phyloP scores from a whole-genome alignment of 2,888 invertebrate species.

The Troglohyphantes excavatus region DNA sequence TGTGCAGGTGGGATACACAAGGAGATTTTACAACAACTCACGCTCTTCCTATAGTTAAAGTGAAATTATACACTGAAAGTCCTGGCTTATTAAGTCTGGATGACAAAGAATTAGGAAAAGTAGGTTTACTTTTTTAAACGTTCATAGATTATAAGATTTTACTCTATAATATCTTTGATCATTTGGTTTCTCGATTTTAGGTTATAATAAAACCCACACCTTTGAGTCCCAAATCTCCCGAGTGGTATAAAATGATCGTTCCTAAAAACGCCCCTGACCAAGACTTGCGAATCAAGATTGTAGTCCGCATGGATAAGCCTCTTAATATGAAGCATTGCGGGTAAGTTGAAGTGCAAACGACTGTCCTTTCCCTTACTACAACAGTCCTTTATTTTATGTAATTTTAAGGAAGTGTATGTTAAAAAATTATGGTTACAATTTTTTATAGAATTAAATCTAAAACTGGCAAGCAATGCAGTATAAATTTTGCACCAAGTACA shows the following conservation, averaged over 20 bases:
- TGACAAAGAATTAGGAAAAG: constrained; percentile 98
- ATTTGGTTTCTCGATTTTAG: too few species aligned
- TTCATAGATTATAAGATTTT: not conserved
- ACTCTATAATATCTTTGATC: not conserved
- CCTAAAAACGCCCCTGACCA: constrained; percentile 97
- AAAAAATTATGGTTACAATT: too few species aligned
- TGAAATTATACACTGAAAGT: constrained; percentile 98
- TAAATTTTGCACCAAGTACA: too few species aligned
- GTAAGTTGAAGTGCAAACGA: constrained; percentile 83
- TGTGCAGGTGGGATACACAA: constrained; percentile 97
- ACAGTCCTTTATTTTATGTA: too few species aligned
- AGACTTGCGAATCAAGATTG: constrained; percentile 97
- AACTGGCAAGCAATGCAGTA: too few species aligned
- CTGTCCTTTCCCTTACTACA: not conserved
- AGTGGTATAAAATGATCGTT: constrained; percentile 99
- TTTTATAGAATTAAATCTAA: too few species aligned
- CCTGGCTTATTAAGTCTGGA: constrained; percentile 98
- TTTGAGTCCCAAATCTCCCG: constrained; percentile 85
- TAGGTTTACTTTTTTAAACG: constrained; percentile 66
- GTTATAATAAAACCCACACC: constrained; percentile 80
- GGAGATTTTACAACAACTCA: constrained; percentile 99
- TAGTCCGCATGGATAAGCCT: constrained; percentile 99
- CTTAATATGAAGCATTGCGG: constrained; percentile 99
- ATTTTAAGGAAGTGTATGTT: too few species aligned
- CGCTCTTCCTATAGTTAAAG: constrained; percentile 97